Percentiles rank a stretch among this genome's conserved stretches.
These are phyloP conservation scores for Hemicrepidius hirtus DNA, from an alignment of 2,888 invertebrate genomes.

Conservation along the genomic window DNA sequence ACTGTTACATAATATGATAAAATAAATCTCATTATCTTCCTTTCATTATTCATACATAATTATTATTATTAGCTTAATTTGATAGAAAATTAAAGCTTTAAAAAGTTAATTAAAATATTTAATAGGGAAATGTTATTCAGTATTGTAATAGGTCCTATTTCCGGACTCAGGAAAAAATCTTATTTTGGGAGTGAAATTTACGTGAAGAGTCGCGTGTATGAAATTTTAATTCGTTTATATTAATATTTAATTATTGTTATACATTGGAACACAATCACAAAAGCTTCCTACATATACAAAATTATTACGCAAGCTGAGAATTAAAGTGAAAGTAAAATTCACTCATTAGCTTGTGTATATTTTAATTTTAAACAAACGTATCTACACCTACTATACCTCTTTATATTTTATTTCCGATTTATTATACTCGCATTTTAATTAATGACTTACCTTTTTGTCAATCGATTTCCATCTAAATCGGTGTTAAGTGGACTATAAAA, in stretches of 20 bases:
- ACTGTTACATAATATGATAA: no score
- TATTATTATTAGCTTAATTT: no score
- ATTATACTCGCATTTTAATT: constrained; percentile 3
- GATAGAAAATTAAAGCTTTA: not conserved
- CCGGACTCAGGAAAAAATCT: not conserved
- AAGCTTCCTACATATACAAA: constrained; percentile 25
- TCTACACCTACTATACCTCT: no score
- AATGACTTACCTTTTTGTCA: constrained; percentile 3
- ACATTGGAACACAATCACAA: constrained; percentile 19
- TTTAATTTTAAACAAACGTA: no score
- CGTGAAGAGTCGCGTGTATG: not conserved
- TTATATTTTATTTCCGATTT: constrained; percentile 3
- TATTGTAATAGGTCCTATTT: constrained; percentile 7
- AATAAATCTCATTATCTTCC: no score
- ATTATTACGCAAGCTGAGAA: constrained; percentile 33
- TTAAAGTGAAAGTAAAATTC: constrained; percentile 43
- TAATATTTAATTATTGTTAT: constrained; percentile 21
- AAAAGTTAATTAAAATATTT: constrained; percentile 3
- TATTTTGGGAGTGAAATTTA: not conserved
- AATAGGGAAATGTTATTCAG: constrained; percentile 15
- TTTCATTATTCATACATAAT: no score
- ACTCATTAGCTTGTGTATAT: constrained; percentile 13
- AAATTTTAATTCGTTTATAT: constrained; percentile 10
- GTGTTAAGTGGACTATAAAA: not conserved
- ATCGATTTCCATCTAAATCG: constrained; percentile 7